These are phyloP conservation scores for Battus philenor DNA, from an alignment of 1,140 invertebrate species.

Conservation along the genomic window DNA sequence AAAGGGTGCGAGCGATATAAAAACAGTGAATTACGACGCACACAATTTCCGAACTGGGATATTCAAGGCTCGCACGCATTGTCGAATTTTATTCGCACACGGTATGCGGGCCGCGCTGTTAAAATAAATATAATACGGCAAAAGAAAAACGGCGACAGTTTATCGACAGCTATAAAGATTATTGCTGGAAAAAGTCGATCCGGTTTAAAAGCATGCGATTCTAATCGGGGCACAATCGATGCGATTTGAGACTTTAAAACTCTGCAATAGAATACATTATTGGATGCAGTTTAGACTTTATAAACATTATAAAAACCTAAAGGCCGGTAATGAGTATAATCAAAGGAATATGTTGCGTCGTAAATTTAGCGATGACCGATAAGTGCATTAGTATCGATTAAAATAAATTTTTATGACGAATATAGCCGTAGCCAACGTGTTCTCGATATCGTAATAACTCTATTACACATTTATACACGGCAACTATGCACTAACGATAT, in stretches of 20 bases:
- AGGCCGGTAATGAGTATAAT: constrained; percentile 9
- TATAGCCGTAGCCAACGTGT: too few species aligned
- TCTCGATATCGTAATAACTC: too few species aligned
- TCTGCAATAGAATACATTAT: background rate
- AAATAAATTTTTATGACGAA: too few species aligned
- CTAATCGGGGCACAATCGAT: background rate
- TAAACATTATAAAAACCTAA: constrained; percentile 6
- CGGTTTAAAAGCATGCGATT: constrained; percentile 10
- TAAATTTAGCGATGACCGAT: constrained; percentile 8
- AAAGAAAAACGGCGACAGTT: constrained; percentile 10
- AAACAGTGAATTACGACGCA: constrained; percentile 18
- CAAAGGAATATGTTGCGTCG: background rate
- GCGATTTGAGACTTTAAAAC: background rate
- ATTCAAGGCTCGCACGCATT: constrained; percentile 4
- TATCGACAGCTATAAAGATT: constrained; percentile 12
- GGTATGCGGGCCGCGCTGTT: background rate
- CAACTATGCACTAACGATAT: too few species aligned
- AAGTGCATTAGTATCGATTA: too few species aligned
- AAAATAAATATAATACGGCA: constrained; percentile 3
- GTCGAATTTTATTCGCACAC: background rate
- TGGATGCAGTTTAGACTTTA: background rate
- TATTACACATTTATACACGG: too few species aligned
- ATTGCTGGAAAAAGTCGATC: constrained; percentile 12
- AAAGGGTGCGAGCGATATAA: constrained; percentile 19
- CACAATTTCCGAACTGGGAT: constrained; percentile 21